These are phyloP conservation scores for Thamnaconus septentrionalis DNA, from an alignment of 2,113 vertebrate genomes.

Conservation along the genomic window DNA sequence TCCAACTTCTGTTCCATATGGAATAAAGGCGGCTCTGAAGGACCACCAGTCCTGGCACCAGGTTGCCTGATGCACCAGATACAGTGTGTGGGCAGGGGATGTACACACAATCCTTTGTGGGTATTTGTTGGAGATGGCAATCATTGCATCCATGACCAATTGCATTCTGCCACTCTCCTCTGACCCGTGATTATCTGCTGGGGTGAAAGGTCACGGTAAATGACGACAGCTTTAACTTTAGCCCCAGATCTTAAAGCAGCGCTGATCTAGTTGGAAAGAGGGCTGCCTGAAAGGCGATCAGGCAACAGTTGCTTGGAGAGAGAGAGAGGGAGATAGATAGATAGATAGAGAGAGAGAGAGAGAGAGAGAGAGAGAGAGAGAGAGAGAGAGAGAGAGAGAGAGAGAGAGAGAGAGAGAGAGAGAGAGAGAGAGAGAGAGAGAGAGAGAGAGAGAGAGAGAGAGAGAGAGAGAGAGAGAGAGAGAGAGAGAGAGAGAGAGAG, in stretches of 20 bases:
- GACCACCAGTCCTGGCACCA: no score
- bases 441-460: no score
- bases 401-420: no score
- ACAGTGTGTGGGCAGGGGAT: background rate
- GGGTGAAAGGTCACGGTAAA: slow-evolving; percentile 28
- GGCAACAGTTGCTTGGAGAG: background rate
- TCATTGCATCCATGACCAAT: background rate
- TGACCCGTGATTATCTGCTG: slow-evolving; percentile 18
- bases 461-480: no score
- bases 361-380: no score
- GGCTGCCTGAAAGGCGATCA: slow-evolving; percentile 20
- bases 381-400: no score
- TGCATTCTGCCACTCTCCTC: slow-evolving; percentile 26
- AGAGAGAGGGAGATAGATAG: no score
- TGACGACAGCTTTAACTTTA: slow-evolving; percentile 20
- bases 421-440: no score
- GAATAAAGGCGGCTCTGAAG: no score
- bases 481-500: no score
- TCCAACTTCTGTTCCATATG: no score
- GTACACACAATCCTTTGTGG: background rate
- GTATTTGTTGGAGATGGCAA: background rate
- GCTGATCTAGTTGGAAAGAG: slow-evolving; percentile 12
- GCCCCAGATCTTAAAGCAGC: slow-evolving; percentile 5
- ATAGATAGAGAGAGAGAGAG: no score
- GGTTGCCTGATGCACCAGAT: background rate